Percentiles rank a stretch among this genome's conserved stretches.
These are phyloP conservation scores for Seriola aureovittata DNA, from an alignment of 2,113 vertebrate species.

Conservation along the genomic window DNA sequence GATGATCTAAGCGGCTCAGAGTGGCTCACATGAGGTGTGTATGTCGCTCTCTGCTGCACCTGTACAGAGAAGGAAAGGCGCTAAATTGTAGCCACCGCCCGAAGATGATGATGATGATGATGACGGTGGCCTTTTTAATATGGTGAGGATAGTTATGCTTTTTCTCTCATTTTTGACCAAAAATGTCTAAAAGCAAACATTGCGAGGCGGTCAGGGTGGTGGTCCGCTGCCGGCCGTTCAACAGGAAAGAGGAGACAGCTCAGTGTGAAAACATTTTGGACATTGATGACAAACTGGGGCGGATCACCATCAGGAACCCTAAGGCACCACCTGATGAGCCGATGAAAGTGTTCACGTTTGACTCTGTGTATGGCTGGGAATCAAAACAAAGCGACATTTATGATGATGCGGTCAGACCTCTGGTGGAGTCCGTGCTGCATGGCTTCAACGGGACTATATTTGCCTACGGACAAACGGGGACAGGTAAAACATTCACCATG, in stretches of 20 bases:
- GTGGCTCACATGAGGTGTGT: slow-evolving; percentile 11
- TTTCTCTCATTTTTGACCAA: background rate
- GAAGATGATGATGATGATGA: too few species aligned
- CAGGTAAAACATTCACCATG: slow-evolving; percentile 98
- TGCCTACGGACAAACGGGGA: slow-evolving; percentile 96
- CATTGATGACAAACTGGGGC: slow-evolving; percentile 92
- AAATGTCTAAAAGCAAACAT: slow-evolving; percentile 84
- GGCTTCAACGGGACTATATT: slow-evolving; percentile 97
- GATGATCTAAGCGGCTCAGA: background rate
- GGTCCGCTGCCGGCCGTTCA: slow-evolving; percentile 94
- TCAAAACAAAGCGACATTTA: slow-evolving; percentile 93
- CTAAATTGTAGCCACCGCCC: slow-evolving; percentile 13
- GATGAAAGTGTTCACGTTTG: slow-evolving; percentile 95
- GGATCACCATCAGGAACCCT: slow-evolving; percentile 92
- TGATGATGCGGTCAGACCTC: slow-evolving; percentile 92
- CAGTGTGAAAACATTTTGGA: slow-evolving; percentile 88
- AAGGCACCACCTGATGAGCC: slow-evolving; percentile 88
- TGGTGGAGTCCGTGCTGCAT: slow-evolving; percentile 92
- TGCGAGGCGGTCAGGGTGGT: slow-evolving; percentile 94
- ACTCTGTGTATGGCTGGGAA: slow-evolving; percentile 92
- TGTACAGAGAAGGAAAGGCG: slow-evolving; percentile 25
- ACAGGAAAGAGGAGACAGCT: slow-evolving; percentile 86
- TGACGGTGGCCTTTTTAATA: background rate
- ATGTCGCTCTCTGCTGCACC: slow-evolving; percentile 41
- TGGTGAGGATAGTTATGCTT: background rate